phyloP scores from a whole-genome alignment of 2,888 invertebrate genomes.

The Holacanthella duospinosa region DNA sequence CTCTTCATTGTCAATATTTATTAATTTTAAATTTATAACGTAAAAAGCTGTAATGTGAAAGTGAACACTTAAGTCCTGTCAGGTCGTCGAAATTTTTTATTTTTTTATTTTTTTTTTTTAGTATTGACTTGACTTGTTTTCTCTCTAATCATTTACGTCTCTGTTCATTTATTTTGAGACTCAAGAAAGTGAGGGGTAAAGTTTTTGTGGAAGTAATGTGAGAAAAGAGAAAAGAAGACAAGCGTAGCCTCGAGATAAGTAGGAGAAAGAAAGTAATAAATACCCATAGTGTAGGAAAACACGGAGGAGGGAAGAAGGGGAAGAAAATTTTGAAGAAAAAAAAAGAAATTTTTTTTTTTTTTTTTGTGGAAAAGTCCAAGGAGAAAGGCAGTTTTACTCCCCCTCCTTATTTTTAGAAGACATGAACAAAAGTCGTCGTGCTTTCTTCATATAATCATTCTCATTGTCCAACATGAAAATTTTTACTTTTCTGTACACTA shows the following conservation, averaged over 20 bases:
- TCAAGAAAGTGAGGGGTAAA: not conserved
- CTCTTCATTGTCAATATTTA: no score
- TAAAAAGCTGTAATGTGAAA: no score
- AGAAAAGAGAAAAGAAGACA: not conserved
- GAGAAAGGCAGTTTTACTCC: not conserved
- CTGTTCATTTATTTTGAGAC: not conserved
- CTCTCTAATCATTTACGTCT: not conserved
- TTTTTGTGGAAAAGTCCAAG: no score
- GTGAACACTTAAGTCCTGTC: no score
- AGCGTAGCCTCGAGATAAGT: slow-evolving; percentile 2
- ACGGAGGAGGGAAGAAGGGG: not conserved
- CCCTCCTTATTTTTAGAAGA: not conserved
- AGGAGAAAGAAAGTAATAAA: slow-evolving; percentile 2
- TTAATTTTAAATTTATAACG: no score
- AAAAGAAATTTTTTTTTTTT: not conserved
- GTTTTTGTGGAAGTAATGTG: not conserved
- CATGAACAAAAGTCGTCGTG: not conserved
- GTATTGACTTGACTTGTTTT: not conserved
- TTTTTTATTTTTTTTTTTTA: not conserved
- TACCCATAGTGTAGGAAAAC: no score
- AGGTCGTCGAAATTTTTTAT: no score
- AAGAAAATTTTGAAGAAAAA: not conserved
- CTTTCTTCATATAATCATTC: not conserved
- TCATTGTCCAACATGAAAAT: not conserved
- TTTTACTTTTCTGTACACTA: not conserved